Evolutionary conservation across 2,888 invertebrate genomes (phyloP), one percentile per base, ranked within the genome.

Genomic region (Strigamia crassipes): DNA sequence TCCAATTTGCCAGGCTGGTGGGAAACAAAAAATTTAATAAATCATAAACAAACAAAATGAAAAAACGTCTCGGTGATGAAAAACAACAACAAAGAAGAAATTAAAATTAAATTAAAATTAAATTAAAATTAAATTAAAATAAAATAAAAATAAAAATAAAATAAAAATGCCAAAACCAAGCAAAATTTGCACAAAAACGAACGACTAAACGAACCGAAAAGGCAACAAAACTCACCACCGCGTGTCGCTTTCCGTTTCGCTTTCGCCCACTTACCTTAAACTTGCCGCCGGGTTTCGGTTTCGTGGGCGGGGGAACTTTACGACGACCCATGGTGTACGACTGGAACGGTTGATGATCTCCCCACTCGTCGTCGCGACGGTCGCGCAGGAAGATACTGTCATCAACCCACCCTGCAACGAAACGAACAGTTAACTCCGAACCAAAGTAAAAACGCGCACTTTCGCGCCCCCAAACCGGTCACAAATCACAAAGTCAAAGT

Each of bases 1-100:
- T 96, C 95, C 87, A 96, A 89, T 89, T 95, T 95, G 82, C 96
- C 96, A 18, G 96, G 95, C 92, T 95, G 94, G 83, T 31, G 66
- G 78, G 18, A 81, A 18, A 81, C 41, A 51, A 82, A 81, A 38
- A 77, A 56, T n/a, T n/a, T 81, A 80, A 80, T 31, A 42, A 80
- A 80, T 38, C 34, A 78, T 38, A 18, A 78, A 73, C 10, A 73
- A 73, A 73, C 31, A 73, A 73, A 73, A 61, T 18, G 12, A 66
- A 66, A 27, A 78, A 61, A 61, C 9, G 23, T 27, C 27, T 27
- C 27, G 27, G 27, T 27, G 27, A 27, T 27, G 27, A 3, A 2
- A 3, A 27, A 27, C 27, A 27, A 27, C 1, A 27, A 27, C 1
- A 27, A 27, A 27, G 27, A 27, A 27, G 27, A 27, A 27, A n/a